Conservation (phyloP, 2,113 vertebrate genomes). For the Micromys minutus region DNA sequence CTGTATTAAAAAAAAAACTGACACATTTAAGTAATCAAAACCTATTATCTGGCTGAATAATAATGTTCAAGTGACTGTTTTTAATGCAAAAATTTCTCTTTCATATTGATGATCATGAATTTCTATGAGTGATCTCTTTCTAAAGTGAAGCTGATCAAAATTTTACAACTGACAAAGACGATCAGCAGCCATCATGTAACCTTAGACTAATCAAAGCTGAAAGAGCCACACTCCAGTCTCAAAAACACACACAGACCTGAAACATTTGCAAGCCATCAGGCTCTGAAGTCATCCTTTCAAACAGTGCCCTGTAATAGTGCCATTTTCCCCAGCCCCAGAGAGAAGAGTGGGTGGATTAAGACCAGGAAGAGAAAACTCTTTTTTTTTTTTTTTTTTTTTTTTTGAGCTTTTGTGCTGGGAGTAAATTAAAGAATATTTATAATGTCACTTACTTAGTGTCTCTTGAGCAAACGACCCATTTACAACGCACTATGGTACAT, state of each 20-base stretch:
- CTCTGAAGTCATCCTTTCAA: neutral
- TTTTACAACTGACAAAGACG: slow-evolving; percentile 60
- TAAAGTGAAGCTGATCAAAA: slow-evolving; percentile 72
- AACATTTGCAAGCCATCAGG: slow-evolving; percentile 31
- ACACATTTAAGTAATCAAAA: slow-evolving; percentile 66
- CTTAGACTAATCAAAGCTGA: slow-evolving; percentile 49
- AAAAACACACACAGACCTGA: slow-evolving; percentile 52
- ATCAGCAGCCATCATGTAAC: slow-evolving; percentile 46
- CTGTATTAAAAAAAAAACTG: slow-evolving; percentile 53
- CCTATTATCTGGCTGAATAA: slow-evolving; percentile 63
- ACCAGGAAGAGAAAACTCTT: slow-evolving; percentile 46
- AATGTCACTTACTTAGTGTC: slow-evolving; percentile 25
- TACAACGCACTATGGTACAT: neutral
- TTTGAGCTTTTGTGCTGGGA: slow-evolving; percentile 16
- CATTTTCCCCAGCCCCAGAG: slow-evolving; percentile 6
- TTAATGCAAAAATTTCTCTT: slow-evolving; percentile 57
- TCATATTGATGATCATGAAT: slow-evolving; percentile 67
- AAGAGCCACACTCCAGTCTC: neutral
- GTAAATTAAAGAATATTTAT: slow-evolving; percentile 61
- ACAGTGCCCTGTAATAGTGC: neutral
- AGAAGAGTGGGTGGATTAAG: slow-evolving; percentile 29
- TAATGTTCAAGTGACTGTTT: slow-evolving; percentile 56
- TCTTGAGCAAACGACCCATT: neutral
- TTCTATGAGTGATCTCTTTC: slow-evolving; percentile 49
- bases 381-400: too few relatives aligned